These are phyloP conservation scores for Heliconius erato DNA, from an alignment of 2,888 invertebrate genomes.

Conservation along the genomic window DNA sequence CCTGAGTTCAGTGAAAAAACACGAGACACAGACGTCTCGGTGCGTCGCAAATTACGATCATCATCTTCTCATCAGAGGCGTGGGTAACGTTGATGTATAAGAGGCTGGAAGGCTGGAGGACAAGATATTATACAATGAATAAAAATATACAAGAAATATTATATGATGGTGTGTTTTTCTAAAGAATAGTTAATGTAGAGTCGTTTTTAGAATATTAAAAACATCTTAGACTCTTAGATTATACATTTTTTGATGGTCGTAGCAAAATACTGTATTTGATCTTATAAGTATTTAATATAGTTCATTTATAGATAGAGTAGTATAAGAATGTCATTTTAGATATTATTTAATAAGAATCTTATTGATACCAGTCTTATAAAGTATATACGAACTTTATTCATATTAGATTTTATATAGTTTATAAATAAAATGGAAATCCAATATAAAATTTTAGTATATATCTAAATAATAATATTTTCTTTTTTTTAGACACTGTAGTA, in stretches of 20 bases:
- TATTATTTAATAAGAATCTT: neutral
- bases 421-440: no score
- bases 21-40: conserved; percentile 86
- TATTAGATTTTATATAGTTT: neutral
- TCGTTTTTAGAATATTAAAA: neutral
- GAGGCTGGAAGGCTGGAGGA: conserved; percentile 64
- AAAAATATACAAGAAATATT: conserved; percentile 43
- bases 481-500: neutral
- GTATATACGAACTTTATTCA: neutral
- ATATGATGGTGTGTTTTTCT: conserved; percentile 5
- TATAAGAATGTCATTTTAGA: neutral
- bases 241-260: neutral
- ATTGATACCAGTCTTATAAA: neutral
- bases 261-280: neutral
- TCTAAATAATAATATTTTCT: no score
- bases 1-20: conserved; percentile 85
- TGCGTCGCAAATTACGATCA: conserved; percentile 86
- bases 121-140: conserved; percentile 54
- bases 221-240: no score
- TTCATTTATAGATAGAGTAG: neutral
- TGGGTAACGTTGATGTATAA: conserved; percentile 84
- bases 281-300: conserved; percentile 38
- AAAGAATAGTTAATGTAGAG: neutral
- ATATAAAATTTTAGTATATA: no score
- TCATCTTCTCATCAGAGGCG: conserved; percentile 85